Evolutionary conservation across 2,113 vertebrate genomes (phyloP), one percentile per base, ranked within the genome.

Genomic region (Psittacula cyanocephala): DNA sequence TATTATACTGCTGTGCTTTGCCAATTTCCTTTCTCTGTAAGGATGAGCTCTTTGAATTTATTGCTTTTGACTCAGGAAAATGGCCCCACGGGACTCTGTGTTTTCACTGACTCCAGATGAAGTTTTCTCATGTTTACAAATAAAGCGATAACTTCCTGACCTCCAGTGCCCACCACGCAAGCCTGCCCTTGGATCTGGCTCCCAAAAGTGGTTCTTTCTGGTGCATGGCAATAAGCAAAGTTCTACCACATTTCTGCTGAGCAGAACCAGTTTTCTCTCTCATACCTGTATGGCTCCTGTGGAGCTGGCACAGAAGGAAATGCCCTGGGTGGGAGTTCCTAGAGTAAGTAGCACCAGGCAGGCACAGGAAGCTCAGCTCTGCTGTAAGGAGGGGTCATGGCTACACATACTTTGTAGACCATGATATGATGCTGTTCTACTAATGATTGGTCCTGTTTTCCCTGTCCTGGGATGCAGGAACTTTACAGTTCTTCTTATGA

Each of bases 51-150:
- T 93, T 87, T 94, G 83, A 76, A 91, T 96, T 93, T 94, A 93
- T 82, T 88, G 77, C 95, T 92, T 93, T 84, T 63, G 83, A 92
- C 88, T 89, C 8, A 2, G 59, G 87, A 84, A 82, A 88, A 84
- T 2, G 37, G 35, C 44, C 93, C 83, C 92, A 65, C 0, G 12
- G 77, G 86, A 96, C 80, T 77, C 41, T 1, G 4, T 77, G 83
- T 52, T 96, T 96, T 94, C 86, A 96, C 81, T 93, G 86, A 91
- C 86, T 85, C 88, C 96, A 96, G 92, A 80, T 95, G 74, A 96
- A 95, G 33, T 80, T 96, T 96, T 87, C 63, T 80, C 43, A 16
- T 87, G 96, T 96, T 96, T 97, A 96, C 93, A 96, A 96, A 94
- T 80, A 91, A 72, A 92, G 59, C 0, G 63, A 97, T 93, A 92